Conservation (phyloP, 2,113 vertebrate genomes). For the Elephas maximus region DNA sequence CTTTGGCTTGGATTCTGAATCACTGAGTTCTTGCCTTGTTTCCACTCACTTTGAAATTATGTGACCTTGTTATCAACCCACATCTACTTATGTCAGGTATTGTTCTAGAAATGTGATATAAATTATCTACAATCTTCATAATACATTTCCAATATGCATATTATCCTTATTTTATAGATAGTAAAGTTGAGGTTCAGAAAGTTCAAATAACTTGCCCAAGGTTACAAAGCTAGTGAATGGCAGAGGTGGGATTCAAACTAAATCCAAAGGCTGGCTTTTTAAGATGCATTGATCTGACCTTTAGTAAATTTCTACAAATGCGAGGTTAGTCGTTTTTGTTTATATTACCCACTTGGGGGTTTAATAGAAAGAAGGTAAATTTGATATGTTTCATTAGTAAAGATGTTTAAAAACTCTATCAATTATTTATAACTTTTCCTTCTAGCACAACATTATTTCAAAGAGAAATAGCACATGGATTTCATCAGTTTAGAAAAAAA, state of each 20-base stretch:
- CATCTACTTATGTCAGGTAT: not conserved
- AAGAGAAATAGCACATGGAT: not conserved
- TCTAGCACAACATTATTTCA: not conserved
- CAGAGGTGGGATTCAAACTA: not conserved
- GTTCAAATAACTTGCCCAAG: not conserved
- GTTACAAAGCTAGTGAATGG: not conserved
- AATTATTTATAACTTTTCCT: not conserved
- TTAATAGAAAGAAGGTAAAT: slow-evolving; percentile 10
- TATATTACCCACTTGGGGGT: not conserved
- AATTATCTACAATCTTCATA: not conserved
- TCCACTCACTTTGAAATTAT: not conserved
- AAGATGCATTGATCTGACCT: not conserved
- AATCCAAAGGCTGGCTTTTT: not conserved
- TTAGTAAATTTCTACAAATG: not conserved
- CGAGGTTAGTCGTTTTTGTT: not conserved
- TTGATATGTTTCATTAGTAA: not conserved
- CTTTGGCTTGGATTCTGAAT: not conserved
- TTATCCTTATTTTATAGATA: not conserved
- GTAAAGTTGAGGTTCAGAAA: not conserved
- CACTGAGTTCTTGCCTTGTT: not conserved
- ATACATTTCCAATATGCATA: not conserved
- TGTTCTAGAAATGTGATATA: not conserved
- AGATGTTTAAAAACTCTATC: not conserved
- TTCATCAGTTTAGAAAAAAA: slow-evolving; percentile 7
- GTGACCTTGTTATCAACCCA: not conserved